Percentiles rank a stretch among this genome's conserved stretches.
phyloP scores from a whole-genome alignment of 2,113 vertebrate species.

The Climacteris rufus region DNA sequence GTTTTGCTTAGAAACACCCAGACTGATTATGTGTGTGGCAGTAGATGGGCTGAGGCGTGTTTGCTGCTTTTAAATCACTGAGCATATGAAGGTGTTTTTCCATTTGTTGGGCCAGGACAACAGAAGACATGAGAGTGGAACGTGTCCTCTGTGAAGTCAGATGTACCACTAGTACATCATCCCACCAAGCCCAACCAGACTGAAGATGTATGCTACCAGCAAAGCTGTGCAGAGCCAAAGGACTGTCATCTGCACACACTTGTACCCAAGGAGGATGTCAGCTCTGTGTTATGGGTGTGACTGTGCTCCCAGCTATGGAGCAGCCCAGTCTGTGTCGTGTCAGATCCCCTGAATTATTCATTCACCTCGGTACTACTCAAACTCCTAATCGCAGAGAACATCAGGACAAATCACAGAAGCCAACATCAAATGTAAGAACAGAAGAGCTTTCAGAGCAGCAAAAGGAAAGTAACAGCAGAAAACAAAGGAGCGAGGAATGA shows the following conservation, averaged over 20 bases:
- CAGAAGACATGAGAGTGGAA: not conserved
- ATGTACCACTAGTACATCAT: not conserved
- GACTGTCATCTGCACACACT: not conserved
- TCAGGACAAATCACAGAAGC: not conserved
- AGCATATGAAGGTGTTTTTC: not conserved
- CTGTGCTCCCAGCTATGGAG: slow-evolving; percentile 5
- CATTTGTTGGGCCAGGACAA: not conserved
- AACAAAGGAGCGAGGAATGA: not conserved
- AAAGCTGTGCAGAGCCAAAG: not conserved
- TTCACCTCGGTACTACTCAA: not conserved
- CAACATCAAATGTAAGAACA: not conserved
- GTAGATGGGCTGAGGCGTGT: not conserved
- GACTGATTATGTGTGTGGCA: not conserved
- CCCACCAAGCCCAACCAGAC: not conserved
- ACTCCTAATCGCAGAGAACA: not conserved
- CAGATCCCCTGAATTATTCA: not conserved
- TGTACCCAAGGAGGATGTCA: slow-evolving; percentile 12
- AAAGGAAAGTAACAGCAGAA: not conserved
- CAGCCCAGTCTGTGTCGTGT: not conserved
- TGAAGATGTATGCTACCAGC: not conserved
- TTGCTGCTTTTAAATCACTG: not conserved
- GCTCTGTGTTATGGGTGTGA: not conserved
- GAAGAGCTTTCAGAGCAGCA: not conserved
- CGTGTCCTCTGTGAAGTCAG: not conserved
- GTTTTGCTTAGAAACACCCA: not conserved